phyloP scores from a whole-genome alignment of 2,113 vertebrate genomes.

The Zosterops japonicus region DNA sequence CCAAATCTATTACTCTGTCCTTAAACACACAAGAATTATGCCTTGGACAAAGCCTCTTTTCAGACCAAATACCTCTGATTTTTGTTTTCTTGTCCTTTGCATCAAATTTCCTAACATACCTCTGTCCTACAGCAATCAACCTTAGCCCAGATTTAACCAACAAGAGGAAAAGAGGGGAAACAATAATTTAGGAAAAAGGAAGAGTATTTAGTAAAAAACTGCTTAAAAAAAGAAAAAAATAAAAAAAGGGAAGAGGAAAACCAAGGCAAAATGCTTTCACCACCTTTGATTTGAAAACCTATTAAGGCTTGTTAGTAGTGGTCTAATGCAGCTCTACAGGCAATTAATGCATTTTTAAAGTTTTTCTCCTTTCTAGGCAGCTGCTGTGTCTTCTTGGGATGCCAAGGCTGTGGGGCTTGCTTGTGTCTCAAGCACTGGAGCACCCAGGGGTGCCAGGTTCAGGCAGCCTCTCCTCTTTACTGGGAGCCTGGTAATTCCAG shows the following conservation, averaged over 20 bases:
- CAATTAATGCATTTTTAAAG: background rate
- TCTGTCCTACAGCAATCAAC: constrained; percentile 29
- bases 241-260: background rate
- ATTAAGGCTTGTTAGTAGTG: background rate
- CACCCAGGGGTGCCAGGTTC: background rate
- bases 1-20: constrained; percentile 73
- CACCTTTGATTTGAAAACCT: background rate
- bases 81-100: constrained; percentile 64
- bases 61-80: constrained; percentile 68
- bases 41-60: constrained; percentile 58
- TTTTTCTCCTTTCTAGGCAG: background rate
- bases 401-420: background rate
- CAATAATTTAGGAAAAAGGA: background rate
- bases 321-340: background rate
- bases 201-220: background rate
- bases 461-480: background rate
- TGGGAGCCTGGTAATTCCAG: background rate
- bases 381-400: background rate
- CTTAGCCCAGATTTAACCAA: background rate
- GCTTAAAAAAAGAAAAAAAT: background rate
- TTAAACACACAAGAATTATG: constrained; percentile 73
- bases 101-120: constrained; percentile 54
- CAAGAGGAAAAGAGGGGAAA: background rate
- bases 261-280: background rate
- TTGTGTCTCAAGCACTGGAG: background rate